Conservation (phyloP, 2,113 vertebrate species). For the Dinomys branickii region DNA sequence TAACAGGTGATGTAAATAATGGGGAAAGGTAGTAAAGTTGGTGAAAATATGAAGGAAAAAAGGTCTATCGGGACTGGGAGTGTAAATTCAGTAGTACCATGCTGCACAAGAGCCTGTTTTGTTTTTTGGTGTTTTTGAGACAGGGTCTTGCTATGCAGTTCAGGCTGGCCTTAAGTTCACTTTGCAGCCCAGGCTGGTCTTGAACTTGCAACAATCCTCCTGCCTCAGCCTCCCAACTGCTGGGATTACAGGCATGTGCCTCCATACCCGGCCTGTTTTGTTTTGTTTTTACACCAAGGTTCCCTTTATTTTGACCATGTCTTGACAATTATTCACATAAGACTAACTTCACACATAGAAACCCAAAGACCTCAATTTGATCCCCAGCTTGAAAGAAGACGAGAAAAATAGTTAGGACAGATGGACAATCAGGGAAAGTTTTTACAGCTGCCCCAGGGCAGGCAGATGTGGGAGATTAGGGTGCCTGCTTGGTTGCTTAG, state of each 20-base stretch:
- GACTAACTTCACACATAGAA: background rate
- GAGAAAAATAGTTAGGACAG: background rate
- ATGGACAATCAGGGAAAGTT: background rate
- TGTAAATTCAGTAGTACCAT: background rate
- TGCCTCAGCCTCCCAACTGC: no score
- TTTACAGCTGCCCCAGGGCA: background rate
- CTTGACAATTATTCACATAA: background rate
- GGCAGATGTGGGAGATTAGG: background rate
- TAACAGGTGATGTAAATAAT: background rate
- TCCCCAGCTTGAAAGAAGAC: background rate
- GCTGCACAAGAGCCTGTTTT: background rate
- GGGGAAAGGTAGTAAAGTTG: background rate
- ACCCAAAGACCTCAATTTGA: background rate
- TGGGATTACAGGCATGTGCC: no score
- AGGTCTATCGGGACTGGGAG: background rate
- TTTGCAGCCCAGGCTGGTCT: no score
- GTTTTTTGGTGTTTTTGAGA: no score
- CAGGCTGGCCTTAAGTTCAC: no score
- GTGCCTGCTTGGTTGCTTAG: background rate
- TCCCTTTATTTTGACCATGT: background rate
- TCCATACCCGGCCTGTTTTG: no score
- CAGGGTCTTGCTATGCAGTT: no score
- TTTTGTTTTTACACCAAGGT: no score
- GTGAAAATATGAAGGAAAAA: background rate
- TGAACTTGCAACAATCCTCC: no score